phyloP scores from a whole-genome alignment of 2,888 invertebrate species.

The Drosophila emarginata region DNA sequence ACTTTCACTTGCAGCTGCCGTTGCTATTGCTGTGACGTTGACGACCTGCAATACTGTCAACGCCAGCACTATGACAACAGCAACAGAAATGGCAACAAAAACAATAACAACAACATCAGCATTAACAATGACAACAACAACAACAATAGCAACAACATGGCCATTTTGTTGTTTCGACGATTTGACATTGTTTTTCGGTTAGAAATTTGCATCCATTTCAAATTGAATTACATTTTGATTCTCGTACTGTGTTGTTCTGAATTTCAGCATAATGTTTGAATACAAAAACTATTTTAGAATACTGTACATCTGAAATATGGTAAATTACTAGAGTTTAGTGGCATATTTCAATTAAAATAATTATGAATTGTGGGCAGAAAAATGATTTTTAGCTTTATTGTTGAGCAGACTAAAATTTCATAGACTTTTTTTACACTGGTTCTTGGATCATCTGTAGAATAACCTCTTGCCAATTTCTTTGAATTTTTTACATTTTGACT shows the following conservation, averaged over 20 bases:
- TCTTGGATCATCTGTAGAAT: too few relatives aligned
- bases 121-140: constrained; percentile 15
- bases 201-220: constrained; percentile 66
- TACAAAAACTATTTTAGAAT: too few relatives aligned
- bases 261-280: neutral
- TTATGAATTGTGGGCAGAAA: too few relatives aligned
- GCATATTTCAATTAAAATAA: too few relatives aligned
- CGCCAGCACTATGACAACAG: constrained; percentile 46
- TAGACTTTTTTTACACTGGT: neutral
- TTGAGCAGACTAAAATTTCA: too few relatives aligned
- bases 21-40: constrained; percentile 48
- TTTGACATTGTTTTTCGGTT: constrained; percentile 51
- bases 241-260: neutral
- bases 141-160: constrained; percentile 31
- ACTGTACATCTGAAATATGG: too few relatives aligned
- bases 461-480: too few relatives aligned
- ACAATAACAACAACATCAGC: constrained; percentile 10
- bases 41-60: constrained; percentile 48
- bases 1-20: constrained; percentile 69
- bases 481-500: too few relatives aligned
- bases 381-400: too few relatives aligned
- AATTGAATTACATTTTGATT: constrained; percentile 17
- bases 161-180: constrained; percentile 36
- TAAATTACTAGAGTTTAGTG: too few relatives aligned
- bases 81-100: constrained; percentile 20